These are phyloP conservation scores for Carettochelys insculpta DNA, from an alignment of 2,113 vertebrate species.

Conservation along the genomic window DNA sequence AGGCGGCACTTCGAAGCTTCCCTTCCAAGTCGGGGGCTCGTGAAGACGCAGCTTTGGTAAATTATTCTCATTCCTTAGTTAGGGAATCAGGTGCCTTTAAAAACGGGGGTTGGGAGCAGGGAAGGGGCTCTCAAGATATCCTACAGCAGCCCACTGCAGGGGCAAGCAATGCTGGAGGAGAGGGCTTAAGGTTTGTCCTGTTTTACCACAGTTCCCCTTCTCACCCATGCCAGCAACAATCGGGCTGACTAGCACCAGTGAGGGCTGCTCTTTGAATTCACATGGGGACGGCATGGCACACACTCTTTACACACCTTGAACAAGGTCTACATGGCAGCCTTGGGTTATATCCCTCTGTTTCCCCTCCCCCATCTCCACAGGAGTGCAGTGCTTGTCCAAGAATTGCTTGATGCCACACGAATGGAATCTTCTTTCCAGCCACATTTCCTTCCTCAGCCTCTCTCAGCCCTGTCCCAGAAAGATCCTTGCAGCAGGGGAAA, in stretches of 20 bases:
- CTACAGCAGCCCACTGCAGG: background rate
- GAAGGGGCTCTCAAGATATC: background rate
- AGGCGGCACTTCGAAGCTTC: no score
- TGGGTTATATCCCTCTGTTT: no score
- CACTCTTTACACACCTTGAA: background rate
- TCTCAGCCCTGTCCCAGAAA: background rate
- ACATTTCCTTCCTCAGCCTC: background rate
- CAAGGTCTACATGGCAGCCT: background rate
- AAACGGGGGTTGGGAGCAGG: background rate
- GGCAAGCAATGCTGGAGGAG: background rate
- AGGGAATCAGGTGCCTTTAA: background rate
- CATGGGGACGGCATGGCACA: background rate
- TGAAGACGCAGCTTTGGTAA: no score
- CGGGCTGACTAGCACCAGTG: background rate
- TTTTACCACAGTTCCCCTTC: background rate
- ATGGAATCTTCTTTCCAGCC: background rate
- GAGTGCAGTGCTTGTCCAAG: background rate
- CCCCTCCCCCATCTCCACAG: background rate
- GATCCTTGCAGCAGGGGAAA: background rate
- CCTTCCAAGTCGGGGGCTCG: no score
- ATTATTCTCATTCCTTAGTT: background rate
- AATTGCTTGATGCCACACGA: background rate
- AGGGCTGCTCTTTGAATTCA: background rate
- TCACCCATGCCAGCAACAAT: background rate
- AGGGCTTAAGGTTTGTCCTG: background rate